Conservation (phyloP, 2,797 vertebrate genomes). For the Staurois parvus region DNA sequence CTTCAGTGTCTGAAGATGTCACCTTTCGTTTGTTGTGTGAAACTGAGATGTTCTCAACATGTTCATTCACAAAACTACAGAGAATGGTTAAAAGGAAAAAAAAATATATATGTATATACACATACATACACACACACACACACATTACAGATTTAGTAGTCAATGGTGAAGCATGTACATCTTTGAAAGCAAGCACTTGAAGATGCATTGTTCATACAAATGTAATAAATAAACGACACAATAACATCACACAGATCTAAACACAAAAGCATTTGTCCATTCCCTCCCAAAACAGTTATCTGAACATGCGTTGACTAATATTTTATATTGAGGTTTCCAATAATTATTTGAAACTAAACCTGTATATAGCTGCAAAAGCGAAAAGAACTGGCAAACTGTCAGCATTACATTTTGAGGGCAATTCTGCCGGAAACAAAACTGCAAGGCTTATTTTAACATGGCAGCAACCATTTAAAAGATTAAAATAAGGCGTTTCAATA, state of each 20-base stretch:
- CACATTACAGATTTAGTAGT: slow-evolving; percentile 1
- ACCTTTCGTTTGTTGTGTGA: slow-evolving; percentile 77
- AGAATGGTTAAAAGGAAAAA: slow-evolving; percentile 56
- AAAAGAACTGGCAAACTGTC: background rate
- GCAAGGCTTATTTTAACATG: background rate
- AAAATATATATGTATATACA: background rate
- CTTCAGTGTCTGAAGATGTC: slow-evolving; percentile 77
- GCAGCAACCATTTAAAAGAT: background rate
- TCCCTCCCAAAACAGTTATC: background rate
- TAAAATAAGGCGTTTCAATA: too few relatives aligned
- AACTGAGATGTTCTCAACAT: slow-evolving; percentile 79
- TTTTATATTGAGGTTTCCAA: too few relatives aligned
- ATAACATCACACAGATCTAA: background rate
- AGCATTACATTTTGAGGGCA: background rate
- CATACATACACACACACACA: background rate
- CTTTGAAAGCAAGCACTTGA: slow-evolving; percentile 3
- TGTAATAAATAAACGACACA: slow-evolving; percentile 1
- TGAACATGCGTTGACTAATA: background rate
- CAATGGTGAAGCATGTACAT: background rate
- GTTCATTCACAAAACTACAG: slow-evolving; percentile 77
- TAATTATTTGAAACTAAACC: background rate
- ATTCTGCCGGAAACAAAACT: background rate
- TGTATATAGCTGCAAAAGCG: background rate
- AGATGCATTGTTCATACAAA: slow-evolving; percentile 1
- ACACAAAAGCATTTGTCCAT: background rate